These are phyloP conservation scores for Bubo blakistoni DNA, from an alignment of 2,113 vertebrate genomes.

Conservation along the genomic window DNA sequence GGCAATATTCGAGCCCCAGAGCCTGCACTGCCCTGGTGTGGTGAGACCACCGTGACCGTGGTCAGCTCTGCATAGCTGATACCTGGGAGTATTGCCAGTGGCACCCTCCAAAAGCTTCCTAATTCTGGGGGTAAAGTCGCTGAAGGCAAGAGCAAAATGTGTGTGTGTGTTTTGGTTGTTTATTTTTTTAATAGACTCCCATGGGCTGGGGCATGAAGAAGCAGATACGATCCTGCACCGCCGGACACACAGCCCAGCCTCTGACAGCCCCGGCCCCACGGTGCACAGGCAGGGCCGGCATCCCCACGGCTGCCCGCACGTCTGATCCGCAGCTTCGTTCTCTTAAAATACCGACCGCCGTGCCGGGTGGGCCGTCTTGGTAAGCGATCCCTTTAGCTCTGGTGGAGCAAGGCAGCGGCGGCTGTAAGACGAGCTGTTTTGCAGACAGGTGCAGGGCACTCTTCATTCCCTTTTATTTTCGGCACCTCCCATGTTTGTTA, in stretches of 20 bases:
- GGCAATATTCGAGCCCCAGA: background rate
- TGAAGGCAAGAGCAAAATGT: background rate
- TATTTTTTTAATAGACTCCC: background rate
- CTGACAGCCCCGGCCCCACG: background rate
- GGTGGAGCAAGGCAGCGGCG: accelerated
- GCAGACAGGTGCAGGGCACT: background rate
- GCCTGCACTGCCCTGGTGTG: accelerated
- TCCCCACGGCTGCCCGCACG: accelerated
- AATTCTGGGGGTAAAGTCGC: background rate
- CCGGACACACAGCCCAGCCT: accelerated
- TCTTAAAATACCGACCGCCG: accelerated
- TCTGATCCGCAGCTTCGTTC: accelerated
- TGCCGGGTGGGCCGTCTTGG: background rate
- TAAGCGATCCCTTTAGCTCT: background rate
- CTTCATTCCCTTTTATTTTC: background rate
- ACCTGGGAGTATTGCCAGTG: accelerated
- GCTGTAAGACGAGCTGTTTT: background rate
- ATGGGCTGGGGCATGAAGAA: background rate
- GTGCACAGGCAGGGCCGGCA: too few relatives aligned
- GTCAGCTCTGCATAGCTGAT: accelerated
- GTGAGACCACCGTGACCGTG: accelerated
- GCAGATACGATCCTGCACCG: accelerated
- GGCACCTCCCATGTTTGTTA: background rate
- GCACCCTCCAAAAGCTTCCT: background rate
- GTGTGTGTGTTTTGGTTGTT: too few relatives aligned